These are phyloP conservation scores for Illadopsis cleaveri DNA, from an alignment of 2,113 vertebrate genomes.

Conservation along the genomic window DNA sequence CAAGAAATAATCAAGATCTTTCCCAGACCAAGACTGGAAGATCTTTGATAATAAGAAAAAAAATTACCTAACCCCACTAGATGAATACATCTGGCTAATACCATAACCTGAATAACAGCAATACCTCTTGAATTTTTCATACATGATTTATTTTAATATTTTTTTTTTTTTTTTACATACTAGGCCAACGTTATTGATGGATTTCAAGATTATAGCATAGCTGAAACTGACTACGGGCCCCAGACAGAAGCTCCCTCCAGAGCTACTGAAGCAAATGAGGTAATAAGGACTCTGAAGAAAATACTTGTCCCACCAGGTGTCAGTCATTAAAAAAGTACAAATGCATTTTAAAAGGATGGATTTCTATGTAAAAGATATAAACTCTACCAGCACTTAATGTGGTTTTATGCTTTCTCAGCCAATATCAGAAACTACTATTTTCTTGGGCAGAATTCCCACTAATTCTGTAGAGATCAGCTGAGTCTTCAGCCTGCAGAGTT, in stretches of 20 bases:
- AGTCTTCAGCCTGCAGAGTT: not conserved
- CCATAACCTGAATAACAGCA: constrained; percentile 66
- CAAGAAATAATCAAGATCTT: constrained; percentile 91
- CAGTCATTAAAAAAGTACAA: not conserved
- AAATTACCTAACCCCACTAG: constrained; percentile 79
- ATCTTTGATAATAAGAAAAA: constrained; percentile 88
- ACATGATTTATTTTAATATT: not conserved
- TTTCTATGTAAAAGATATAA: not conserved
- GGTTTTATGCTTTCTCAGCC: not conserved
- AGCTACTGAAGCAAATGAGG: constrained; percentile 86
- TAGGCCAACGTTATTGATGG: constrained; percentile 91
- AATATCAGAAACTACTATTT: not conserved
- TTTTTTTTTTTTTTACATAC: constrained; percentile 2
- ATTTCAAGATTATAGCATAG: constrained; percentile 82
- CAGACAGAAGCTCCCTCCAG: constrained; percentile 84
- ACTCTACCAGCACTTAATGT: not conserved
- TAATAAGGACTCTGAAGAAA: constrained; percentile 67
- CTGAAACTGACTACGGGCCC: constrained; percentile 84
- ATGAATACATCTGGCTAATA: constrained; percentile 75
- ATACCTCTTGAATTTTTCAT: constrained; percentile 54
- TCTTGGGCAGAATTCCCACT: not conserved
- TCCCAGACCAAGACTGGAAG: constrained; percentile 80
- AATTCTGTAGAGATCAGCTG: not conserved
- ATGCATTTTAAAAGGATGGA: not conserved
- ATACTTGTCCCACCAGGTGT: not conserved